Evolutionary conservation across 1,140 invertebrate species (phyloP), one percentile per base, ranked within the genome.

Genomic region (Rhysida immarginata): DNA sequence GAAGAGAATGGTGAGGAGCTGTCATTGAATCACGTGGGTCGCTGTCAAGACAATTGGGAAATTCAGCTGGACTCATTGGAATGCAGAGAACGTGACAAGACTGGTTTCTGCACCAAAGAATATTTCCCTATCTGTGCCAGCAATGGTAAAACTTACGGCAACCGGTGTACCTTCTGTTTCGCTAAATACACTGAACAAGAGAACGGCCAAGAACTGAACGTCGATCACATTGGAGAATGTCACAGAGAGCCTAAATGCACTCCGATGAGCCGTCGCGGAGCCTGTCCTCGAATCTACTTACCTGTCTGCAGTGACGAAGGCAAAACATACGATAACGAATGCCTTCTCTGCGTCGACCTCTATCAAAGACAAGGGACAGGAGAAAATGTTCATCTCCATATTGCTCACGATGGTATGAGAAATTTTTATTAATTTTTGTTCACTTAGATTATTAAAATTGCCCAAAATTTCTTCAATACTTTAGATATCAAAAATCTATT

Each of bases 131-230:
- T 92, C 27, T 93, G 88, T 64, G 87, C 82, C 11, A 87, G 82
- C 2, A 82, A 85, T 64, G 84, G 85, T 25, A 85, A 85, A 71
- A 91, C 87, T 1, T 93, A 92, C 70, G 80, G 81, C 23, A 91
- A 90, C 69, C 83, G 87, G 65, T 92, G 88, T 69, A 76, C 79
- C 58, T 75, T 92, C 60, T 75, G 81, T 53, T 78, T 83, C 58
- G 83, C 87, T 66, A 81, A 81, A 23, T 87, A 85, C 66, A 75
- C 81, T 8, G 13, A 51, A 13, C 23, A 27, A 26, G 20, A 51
- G 16, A 25, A 51, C 5, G 49, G 26, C 26, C 3, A 51, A 46
- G 18, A 46, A 11, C 20, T 46, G 44, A 5, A 46, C 11, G 44
- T 46, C 11, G 23, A 11, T 20, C 44, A 23, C 11, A n/a, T 5